Percentiles rank a stretch among this genome's conserved stretches.
phyloP scores from a whole-genome alignment of 1,140 invertebrate genomes.

The Drosophila eugracilis region DNA sequence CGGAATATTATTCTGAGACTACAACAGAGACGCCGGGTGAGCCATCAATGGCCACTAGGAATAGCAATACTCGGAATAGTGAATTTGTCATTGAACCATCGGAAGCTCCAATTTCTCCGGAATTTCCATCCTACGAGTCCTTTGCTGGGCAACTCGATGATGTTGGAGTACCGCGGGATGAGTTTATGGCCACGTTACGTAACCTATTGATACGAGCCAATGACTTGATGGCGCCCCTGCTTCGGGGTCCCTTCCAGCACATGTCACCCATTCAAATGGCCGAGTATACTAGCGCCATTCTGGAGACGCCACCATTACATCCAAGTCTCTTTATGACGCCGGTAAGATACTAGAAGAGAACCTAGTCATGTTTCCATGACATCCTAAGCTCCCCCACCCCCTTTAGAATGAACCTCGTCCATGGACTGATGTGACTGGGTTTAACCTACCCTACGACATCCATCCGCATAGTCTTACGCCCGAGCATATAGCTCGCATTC shows the following conservation, averaged over 20 bases:
- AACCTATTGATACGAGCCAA: constrained; percentile 62
- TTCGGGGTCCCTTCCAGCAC: constrained; percentile 34
- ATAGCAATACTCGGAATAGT: background rate
- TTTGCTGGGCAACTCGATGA: constrained; percentile 44
- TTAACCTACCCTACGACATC: constrained; percentile 8
- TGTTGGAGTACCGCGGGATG: constrained; percentile 29
- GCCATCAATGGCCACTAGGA: background rate
- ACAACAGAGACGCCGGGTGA: no score
- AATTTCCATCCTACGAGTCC: constrained; percentile 43
- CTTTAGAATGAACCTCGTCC: constrained; percentile 18
- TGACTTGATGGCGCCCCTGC: constrained; percentile 50
- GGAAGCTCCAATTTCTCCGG: background rate
- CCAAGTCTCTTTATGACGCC: constrained; percentile 60
- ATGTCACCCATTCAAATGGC: constrained; percentile 58
- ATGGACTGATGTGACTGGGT: background rate
- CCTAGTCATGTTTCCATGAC: no score
- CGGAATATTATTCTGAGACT: no score
- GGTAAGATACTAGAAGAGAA: constrained; percentile 36
- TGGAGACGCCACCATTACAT: constrained; percentile 45
- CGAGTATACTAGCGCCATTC: constrained; percentile 49
- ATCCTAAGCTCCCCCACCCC: background rate
- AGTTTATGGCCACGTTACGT: constrained; percentile 50
- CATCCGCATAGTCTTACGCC: constrained; percentile 50
- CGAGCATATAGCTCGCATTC: constrained; percentile 30
- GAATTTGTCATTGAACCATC: background rate